Percentiles rank a stretch among this genome's conserved stretches.
These are phyloP conservation scores for Pammene aurita DNA, from an alignment of 2,888 invertebrate species.

Conservation along the genomic window DNA sequence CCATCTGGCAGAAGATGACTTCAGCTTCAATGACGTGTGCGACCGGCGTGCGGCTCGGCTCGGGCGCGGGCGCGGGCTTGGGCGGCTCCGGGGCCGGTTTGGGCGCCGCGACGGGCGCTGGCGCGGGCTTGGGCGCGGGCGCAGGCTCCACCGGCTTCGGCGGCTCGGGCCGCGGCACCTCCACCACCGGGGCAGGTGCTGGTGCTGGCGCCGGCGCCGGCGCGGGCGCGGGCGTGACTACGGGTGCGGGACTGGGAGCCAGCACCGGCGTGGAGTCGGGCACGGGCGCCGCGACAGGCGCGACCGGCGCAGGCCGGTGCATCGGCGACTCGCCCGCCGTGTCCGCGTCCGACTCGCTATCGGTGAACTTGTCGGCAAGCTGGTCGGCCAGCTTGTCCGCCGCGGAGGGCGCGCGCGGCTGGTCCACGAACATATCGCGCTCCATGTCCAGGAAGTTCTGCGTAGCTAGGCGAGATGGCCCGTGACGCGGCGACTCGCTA, in stretches of 20 bases:
- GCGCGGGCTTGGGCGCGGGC: slow-evolving; percentile 47
- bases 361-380: slow-evolving; percentile 82
- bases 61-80: slow-evolving; percentile 47
- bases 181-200: slow-evolving; percentile 42
- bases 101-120: slow-evolving; percentile 46
- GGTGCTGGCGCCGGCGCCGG: slow-evolving; percentile 43
- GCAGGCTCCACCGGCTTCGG: slow-evolving; percentile 43
- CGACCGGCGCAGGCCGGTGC: slow-evolving; percentile 64
- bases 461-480: slow-evolving; percentile 59
- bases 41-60: slow-evolving; percentile 62
- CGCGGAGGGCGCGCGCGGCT: slow-evolving; percentile 64
- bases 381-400: slow-evolving; percentile 67
- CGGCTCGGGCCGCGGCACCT: slow-evolving; percentile 58
- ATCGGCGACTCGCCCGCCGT: slow-evolving; percentile 75
- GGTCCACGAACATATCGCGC: slow-evolving; percentile 72
- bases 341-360: slow-evolving; percentile 83
- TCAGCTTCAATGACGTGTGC: slow-evolving; percentile 85
- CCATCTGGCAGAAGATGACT: slow-evolving; percentile 88
- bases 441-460: slow-evolving; percentile 79
- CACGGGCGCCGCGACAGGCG: slow-evolving; percentile 41
- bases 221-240: slow-evolving; percentile 47
- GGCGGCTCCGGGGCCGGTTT: slow-evolving; percentile 46
- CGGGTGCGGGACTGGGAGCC: slow-evolving; percentile 46
- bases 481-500: slow-evolving; percentile 62
- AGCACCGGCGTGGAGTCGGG: slow-evolving; percentile 43